Evolutionary conservation across 92 coral and sea anemone species (phyloP), one percentile per base, ranked within the genome.

Genomic region (Phenganax marumi): DNA sequence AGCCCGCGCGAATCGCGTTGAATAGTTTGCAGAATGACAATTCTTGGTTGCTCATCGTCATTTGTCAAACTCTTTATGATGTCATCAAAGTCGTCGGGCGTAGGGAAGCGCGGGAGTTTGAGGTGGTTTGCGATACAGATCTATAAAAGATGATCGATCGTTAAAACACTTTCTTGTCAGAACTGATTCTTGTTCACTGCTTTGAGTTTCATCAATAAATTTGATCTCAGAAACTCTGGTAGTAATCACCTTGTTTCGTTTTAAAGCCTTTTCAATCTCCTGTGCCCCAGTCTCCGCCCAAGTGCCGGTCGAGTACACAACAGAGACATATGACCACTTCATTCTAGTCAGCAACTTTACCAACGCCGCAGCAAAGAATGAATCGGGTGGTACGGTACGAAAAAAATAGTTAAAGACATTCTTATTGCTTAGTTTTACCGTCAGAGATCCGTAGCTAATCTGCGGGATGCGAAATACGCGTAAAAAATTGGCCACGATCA

Each of bases 1-100:
- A 95, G 66, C 8, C 92, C 99, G n/a, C 71, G 82, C 64, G 93
- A 93, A 72, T 96, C 97, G 10, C 97, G 88, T 82, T 96, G 99
- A 43, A 96, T 96, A 58, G 97, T 93, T 19, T 92, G 88, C 81
- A 96, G 69, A 19, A 96, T 90, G 8, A 96, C 97, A 10, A 88
- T 97, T 47, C 84, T 86, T 2, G 93, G 85, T 50, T 77, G 86
- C 14, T 88, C 83, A 53, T 77, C 86, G 23, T 53, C 63, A 53
- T 73, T 87, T 71, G 78, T 68, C 39, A 86, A 50, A 17, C 48
- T 53, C 33, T 64, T 21, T 17, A 96, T 87, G 58, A 90, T 79
- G 4, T 73, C 26, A 16, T 56, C 70, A 66, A 82, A 96, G 53
- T 96, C 96, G 23, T 88, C 49, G 47, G 70, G 74, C 7, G 57